Evolutionary conservation across 2,113 vertebrate genomes (phyloP).

Genomic region (Gadus macrocephalus): DNA sequence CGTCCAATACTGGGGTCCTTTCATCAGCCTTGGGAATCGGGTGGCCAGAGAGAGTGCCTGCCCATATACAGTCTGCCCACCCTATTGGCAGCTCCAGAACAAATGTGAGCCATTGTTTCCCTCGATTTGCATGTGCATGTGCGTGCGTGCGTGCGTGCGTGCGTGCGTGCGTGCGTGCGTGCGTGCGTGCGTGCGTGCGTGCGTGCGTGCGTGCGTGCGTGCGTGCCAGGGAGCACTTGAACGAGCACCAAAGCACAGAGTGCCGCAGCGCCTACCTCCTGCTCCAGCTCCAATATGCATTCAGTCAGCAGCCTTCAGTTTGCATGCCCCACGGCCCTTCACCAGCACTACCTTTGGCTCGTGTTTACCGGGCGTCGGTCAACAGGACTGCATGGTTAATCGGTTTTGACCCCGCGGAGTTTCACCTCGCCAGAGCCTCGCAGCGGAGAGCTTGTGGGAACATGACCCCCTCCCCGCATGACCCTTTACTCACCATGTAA

Average conservation of each 20-base stretch:
- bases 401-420: conserved; percentile 21
- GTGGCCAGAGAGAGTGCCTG: conserved; percentile 31
- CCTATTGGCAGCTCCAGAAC: conserved; percentile 45
- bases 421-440: conserved; percentile 14
- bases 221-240: background rate
- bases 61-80: conserved; percentile 46
- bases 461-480: conserved; percentile 10
- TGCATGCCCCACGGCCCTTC: background rate
- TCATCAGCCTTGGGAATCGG: conserved; percentile 48
- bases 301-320: conserved; percentile 21
- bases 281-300: conserved; percentile 8
- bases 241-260: no score
- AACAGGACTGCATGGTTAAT: conserved; percentile 22
- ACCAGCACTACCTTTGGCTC: conserved; percentile 8
- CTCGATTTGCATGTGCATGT: conserved; percentile 10
- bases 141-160: background rate
- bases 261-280: no score
- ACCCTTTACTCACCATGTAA: conserved; percentile 6
- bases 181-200: background rate
- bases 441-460: conserved; percentile 34
- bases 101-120: conserved; percentile 40
- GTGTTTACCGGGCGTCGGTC: conserved; percentile 2
- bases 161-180: background rate
- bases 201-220: conserved; percentile 1
- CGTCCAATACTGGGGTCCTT: conserved; percentile 46